Evolutionary conservation across 1,140 invertebrate genomes (phyloP).

Genomic region (Phymastichus coffea): DNA sequence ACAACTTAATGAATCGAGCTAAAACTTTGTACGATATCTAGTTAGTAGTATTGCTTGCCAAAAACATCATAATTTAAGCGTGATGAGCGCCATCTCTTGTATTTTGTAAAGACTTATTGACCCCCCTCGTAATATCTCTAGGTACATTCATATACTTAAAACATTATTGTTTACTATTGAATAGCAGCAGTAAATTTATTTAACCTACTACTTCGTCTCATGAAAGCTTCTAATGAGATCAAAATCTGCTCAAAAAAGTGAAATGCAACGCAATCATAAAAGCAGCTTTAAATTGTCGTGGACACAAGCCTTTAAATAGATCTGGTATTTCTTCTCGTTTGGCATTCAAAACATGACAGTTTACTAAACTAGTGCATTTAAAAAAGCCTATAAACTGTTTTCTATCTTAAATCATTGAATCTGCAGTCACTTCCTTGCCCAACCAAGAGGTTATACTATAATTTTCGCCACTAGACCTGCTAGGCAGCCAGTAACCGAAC

Average conservation of each 20-base stretch:
- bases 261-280: slow-evolving; percentile 75
- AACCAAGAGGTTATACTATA: slow-evolving; percentile 82
- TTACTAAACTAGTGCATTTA: slow-evolving; percentile 65
- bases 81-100: no score
- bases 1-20: no score
- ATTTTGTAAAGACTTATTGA: no score
- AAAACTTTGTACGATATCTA: no score
- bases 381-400: slow-evolving; percentile 73
- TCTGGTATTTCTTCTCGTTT: slow-evolving; percentile 68
- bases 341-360: slow-evolving; percentile 67
- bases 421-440: slow-evolving; percentile 83
- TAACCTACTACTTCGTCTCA: neutral
- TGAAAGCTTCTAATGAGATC: slow-evolving; percentile 31
- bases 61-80: no score
- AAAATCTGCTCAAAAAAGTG: slow-evolving; percentile 67
- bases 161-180: no score
- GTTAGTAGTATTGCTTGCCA: no score
- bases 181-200: neutral
- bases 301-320: slow-evolving; percentile 78
- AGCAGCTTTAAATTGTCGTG: slow-evolving; percentile 78
- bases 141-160: neutral
- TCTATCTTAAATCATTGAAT: slow-evolving; percentile 84
- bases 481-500: slow-evolving; percentile 68
- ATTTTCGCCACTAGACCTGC: slow-evolving; percentile 78
- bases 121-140: slow-evolving; percentile 15